phyloP scores from a whole-genome alignment of 2,888 invertebrate genomes.

The Polylopha cassiicola region DNA sequence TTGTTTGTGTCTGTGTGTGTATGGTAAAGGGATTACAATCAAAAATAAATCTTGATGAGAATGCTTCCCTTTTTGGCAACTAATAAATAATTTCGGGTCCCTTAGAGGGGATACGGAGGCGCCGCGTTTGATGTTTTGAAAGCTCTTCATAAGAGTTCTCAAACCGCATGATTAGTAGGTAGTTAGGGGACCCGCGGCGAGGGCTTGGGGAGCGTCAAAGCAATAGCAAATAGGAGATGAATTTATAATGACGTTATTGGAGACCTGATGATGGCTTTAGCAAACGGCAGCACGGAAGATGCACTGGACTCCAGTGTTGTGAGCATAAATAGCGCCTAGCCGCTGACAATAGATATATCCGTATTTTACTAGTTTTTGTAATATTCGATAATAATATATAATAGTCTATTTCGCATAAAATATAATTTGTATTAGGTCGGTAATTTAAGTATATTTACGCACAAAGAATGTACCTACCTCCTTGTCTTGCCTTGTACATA shows the following conservation, averaged over 20 bases:
- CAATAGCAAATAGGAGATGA: constrained; percentile 32
- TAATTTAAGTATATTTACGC: too few relatives aligned
- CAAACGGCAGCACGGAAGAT: too few relatives aligned
- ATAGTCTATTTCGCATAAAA: too few relatives aligned
- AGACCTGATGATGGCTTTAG: constrained; percentile 15
- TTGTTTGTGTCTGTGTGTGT: too few relatives aligned
- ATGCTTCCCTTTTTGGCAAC: constrained; percentile 35
- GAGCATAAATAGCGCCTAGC: too few relatives aligned
- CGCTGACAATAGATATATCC: too few relatives aligned
- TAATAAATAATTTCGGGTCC: constrained; percentile 57
- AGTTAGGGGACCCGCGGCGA: constrained; percentile 40
- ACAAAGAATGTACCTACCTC: too few relatives aligned
- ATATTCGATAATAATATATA: too few relatives aligned
- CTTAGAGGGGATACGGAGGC: constrained; percentile 34
- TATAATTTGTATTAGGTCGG: too few relatives aligned
- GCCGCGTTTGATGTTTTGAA: constrained; percentile 63
- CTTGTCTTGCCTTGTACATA: too few relatives aligned
- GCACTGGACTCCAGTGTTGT: too few relatives aligned
- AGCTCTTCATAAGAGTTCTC: constrained; percentile 59
- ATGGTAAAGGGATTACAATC: constrained; percentile 20
- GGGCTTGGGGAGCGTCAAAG: constrained; percentile 23
- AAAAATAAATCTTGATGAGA: constrained; percentile 15
- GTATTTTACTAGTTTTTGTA: too few relatives aligned
- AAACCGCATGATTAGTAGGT: constrained; percentile 60
- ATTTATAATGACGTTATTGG: constrained; percentile 44